phyloP scores from a whole-genome alignment of 2,113 vertebrate species.

The human region GRCh38 chr2:235902501-235903000 shows the following conservation, averaged over 20 bases:
- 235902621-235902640: neutral
- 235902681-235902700: neutral
- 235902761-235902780: accelerated
- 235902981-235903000: accelerated
- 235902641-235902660: too few relatives aligned
- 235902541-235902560: neutral
- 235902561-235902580: neutral
- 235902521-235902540: accelerated
- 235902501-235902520: neutral
- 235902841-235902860: accelerated
- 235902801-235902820: accelerated
- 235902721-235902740: neutral
- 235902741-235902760: accelerated
- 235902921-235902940: neutral
- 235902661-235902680: neutral
- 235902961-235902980: accelerated
- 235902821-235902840: neutral
- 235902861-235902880: neutral
- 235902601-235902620: neutral
- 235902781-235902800: accelerated
- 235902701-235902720: neutral
- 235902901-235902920: neutral
- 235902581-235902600: neutral
- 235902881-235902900: neutral
- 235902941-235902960: too few relatives aligned